These are phyloP conservation scores for Novumbra hubbsi DNA, from an alignment of 2,797 vertebrate species.

Conservation along the genomic window DNA sequence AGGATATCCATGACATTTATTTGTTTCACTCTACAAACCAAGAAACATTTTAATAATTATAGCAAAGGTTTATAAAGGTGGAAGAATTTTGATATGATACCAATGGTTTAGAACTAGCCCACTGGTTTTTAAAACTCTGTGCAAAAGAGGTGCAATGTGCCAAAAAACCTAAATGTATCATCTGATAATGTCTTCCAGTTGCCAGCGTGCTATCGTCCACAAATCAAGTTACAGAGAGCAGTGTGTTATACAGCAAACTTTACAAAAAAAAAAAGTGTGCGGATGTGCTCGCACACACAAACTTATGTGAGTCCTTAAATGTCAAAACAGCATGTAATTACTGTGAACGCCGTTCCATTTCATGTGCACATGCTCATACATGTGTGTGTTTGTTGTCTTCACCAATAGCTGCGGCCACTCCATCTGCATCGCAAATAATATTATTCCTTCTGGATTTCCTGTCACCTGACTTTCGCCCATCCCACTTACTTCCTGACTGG, in stretches of 20 bases:
- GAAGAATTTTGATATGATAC: slow-evolving; percentile 30
- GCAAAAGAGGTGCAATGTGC: too few relatives aligned
- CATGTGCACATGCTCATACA: neutral
- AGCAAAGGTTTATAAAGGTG: slow-evolving; percentile 26
- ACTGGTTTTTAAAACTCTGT: too few relatives aligned
- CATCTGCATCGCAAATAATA: neutral
- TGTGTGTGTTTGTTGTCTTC: neutral
- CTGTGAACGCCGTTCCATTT: neutral
- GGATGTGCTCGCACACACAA: too few relatives aligned
- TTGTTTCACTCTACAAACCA: neutral
- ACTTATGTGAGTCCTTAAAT: too few relatives aligned
- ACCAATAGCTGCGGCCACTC: neutral
- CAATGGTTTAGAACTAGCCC: too few relatives aligned
- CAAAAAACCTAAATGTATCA: too few relatives aligned
- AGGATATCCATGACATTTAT: slow-evolving; percentile 51
- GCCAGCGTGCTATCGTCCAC: too few relatives aligned
- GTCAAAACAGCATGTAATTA: neutral
- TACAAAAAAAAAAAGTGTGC: too few relatives aligned
- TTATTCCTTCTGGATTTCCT: neutral
- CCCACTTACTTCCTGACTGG: neutral
- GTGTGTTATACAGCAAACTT: too few relatives aligned
- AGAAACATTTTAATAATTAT: slow-evolving; percentile 3
- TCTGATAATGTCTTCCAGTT: too few relatives aligned
- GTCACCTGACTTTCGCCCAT: neutral
- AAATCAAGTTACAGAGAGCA: too few relatives aligned